phyloP scores from a whole-genome alignment of 2,797 vertebrate species.

The Sylvilagus floridanus region DNA sequence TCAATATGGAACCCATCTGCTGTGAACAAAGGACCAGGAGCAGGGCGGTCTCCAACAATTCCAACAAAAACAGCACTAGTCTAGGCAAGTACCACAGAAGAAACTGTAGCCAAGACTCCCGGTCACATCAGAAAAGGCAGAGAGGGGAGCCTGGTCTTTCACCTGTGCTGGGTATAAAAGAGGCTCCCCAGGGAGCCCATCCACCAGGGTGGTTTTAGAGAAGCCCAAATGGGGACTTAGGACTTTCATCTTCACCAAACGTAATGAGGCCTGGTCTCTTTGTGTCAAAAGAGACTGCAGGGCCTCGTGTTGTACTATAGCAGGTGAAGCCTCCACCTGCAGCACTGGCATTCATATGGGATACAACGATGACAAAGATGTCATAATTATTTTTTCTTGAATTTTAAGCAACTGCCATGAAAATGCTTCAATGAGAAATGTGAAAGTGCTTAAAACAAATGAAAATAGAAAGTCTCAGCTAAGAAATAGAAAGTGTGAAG shows the following conservation, averaged over 20 bases:
- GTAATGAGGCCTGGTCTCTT: background rate
- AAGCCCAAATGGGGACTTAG: background rate
- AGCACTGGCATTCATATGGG: no score
- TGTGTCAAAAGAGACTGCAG: background rate
- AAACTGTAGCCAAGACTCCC: background rate
- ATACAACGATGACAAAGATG: background rate
- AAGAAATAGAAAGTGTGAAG: background rate
- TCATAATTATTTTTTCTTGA: background rate
- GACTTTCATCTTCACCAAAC: background rate
- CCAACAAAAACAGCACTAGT: background rate
- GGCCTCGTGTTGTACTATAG: background rate
- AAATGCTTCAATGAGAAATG: slow-evolving; percentile 12
- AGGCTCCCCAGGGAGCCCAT: background rate
- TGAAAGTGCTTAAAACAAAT: background rate
- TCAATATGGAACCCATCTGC: background rate
- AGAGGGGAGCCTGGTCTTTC: background rate
- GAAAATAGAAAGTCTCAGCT: background rate
- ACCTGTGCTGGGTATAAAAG: background rate
- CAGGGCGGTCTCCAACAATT: background rate
- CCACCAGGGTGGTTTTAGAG: background rate
- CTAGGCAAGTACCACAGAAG: background rate
- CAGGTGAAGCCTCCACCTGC: no score
- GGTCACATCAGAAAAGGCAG: background rate
- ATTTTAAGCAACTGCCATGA: background rate
- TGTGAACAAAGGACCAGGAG: background rate